A percentile compares a stretch with the other conserved stretches of the same genome.
phyloP scores from a whole-genome alignment of 2,797 vertebrate species.

The Pangasius krempfi region DNA sequence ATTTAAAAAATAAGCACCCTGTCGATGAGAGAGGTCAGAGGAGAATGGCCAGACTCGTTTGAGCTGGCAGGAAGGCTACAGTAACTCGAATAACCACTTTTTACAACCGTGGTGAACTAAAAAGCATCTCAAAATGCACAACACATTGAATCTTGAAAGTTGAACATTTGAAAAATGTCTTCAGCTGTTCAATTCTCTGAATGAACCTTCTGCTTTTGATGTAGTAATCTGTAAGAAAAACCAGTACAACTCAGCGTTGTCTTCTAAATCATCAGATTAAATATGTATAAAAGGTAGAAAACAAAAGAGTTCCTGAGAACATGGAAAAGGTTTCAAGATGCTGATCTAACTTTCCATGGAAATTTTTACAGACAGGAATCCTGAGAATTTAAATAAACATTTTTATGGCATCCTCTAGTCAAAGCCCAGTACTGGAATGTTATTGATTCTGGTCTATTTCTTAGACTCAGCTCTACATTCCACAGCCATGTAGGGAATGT shows the following conservation, averaged over 20 bases:
- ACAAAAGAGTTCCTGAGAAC: not conserved
- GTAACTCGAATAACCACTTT: not conserved
- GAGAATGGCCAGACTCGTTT: not conserved
- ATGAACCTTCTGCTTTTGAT: not conserved
- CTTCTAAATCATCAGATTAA: not conserved
- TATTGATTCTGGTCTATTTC: not conserved
- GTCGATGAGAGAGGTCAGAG: not conserved
- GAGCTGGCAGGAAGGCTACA: not conserved
- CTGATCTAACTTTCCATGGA: not conserved
- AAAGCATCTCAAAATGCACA: not conserved
- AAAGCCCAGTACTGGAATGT: not conserved
- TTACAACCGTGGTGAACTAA: not conserved
- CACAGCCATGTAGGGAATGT: not conserved
- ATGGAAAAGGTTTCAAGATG: not conserved
- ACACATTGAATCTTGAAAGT: not conserved
- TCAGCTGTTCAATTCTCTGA: not conserved
- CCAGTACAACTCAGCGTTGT: not conserved
- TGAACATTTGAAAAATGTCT: not conserved
- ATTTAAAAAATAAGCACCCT: not conserved
- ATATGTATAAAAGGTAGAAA: not conserved
- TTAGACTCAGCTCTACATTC: constrained; percentile 7
- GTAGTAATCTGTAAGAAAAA: not conserved
- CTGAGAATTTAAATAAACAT: constrained; percentile 24
- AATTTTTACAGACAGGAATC: not conserved
- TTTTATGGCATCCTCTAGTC: not conserved